Base-by-base conservation (phyloP, 2,888 invertebrate species). In the Eilema caniola region DNA sequence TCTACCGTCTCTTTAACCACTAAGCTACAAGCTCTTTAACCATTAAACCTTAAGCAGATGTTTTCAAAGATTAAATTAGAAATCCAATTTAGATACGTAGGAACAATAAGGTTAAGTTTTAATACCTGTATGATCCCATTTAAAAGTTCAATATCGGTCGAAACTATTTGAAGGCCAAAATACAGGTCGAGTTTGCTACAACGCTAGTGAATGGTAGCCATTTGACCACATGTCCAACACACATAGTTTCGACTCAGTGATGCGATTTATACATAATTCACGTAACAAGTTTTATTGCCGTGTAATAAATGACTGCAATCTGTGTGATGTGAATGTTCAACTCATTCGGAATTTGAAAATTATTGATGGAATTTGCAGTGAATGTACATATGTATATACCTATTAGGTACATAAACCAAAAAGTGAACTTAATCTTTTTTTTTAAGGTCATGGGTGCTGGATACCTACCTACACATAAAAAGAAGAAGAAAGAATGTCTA, bases 221-320 rank as follows among this genome's bases (percentile, higher is more conserved):
- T 66, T 37, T 67, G 28, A 47, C 10, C 23, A 14, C 23, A 61
- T 61, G 61, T 47, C 57, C 28, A 14, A 47, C 25, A 8, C 37
- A 53, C 57, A 70, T 66, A 73, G 65, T 60, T 61, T 66, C 67
- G 47, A 70, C 20, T 61, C 71, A 78, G 24, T 67, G 80, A 70
- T 33, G 70, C 62, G 59, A 63, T 70, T 47, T 37, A 64, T 69
- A 70, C 66, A 69, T 37, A 25, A 68, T 56, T 60, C 25, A 70
- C 16, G 7, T 57, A 61, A 23, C 60, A 47, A 59, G 20, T 59
- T 59, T 59, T 28, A 16, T 16, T 25, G 24, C 25, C 23, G 33
- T 47, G 61, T 53, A 37, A 53, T 67, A 20, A 31, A 41, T 47
- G 67, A 61, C 31, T 61, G 53, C 61, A 31, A 61, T 53, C n/a